These are phyloP conservation scores for Hiodon tergisus DNA, from an alignment of 2,113 vertebrate species.

Conservation along the genomic window DNA sequence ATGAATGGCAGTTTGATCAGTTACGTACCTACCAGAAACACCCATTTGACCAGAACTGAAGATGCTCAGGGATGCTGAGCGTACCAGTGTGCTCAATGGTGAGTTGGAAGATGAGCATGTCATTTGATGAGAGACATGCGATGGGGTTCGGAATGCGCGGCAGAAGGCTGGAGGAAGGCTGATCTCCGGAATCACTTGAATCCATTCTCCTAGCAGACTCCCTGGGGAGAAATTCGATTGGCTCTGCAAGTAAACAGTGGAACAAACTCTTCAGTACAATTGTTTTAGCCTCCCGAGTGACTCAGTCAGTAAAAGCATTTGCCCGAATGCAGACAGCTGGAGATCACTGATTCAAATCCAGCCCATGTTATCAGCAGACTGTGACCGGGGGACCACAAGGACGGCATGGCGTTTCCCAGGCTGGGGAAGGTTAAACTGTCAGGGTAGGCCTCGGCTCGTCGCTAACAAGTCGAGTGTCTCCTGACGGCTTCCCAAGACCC, in stretches of 20 bases:
- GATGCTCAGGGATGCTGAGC: constrained; percentile 2
- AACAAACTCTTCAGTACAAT: background rate
- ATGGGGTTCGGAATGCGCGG: constrained; percentile 79
- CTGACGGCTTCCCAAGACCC: no score
- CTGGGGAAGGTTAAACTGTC: no score
- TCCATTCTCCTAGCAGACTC: constrained; percentile 41
- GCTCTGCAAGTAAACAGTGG: constrained; percentile 35
- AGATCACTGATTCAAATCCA: no score
- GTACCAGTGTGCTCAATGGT: constrained; percentile 71
- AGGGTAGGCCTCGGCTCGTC: no score
- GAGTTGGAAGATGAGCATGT: constrained; percentile 79
- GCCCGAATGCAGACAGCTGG: no score
- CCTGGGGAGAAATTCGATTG: constrained; percentile 34
- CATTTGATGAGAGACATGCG: constrained; percentile 68
- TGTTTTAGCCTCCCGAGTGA: background rate
- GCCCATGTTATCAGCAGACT: no score
- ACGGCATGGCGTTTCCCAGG: no score
- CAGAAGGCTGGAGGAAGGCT: constrained; percentile 18
- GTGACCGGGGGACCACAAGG: no score
- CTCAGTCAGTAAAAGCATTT: no score
- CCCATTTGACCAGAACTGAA: background rate
- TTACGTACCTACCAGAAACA: background rate
- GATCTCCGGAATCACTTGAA: constrained; percentile 5
- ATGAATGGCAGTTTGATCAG: background rate
- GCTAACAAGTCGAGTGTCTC: no score